Percentiles rank a stretch among this genome's conserved stretches.
Conservation (phyloP, 2,797 vertebrate species). For the Melanogrammus aeglefinus region DNA sequence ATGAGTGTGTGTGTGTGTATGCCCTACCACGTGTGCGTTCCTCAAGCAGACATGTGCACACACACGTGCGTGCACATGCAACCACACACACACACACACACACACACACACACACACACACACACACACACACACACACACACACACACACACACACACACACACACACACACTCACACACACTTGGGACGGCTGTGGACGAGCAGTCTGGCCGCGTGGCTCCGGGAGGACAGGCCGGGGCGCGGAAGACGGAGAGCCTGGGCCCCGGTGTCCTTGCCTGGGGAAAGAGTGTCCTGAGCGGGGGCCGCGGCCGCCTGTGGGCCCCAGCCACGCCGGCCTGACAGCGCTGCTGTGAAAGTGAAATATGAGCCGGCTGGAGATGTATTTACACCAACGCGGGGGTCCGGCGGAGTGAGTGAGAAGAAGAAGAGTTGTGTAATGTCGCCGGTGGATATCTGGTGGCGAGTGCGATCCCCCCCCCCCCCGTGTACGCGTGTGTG, state of each 20-base stretch:
- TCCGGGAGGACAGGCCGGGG: slow-evolving; percentile 66
- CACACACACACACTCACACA: too few relatives aligned
- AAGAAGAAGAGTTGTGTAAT: slow-evolving; percentile 37
- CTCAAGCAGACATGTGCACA: background rate
- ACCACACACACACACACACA: too few relatives aligned
- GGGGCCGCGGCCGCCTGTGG: slow-evolving; percentile 44
- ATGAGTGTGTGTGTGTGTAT: slow-evolving; percentile 2
- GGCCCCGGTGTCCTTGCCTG: slow-evolving; percentile 71
- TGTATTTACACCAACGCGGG: slow-evolving; percentile 31
- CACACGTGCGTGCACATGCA: background rate
- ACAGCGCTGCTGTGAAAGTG: slow-evolving; percentile 22
- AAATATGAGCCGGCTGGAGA: slow-evolving; percentile 1
- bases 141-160: background rate
- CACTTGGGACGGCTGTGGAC: slow-evolving; percentile 27
- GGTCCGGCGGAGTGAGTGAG: slow-evolving; percentile 22
- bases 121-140: too few relatives aligned
- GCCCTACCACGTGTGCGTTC: background rate
- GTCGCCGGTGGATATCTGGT: background rate
- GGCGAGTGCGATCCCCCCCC: too few relatives aligned
- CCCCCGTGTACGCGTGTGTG: too few relatives aligned
- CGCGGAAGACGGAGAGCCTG: slow-evolving; percentile 69
- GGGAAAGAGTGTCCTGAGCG: slow-evolving; percentile 66
- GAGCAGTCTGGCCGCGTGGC: slow-evolving; percentile 72
- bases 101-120: too few relatives aligned
- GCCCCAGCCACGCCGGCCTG: slow-evolving; percentile 37